Conservation (phyloP, 2,888 invertebrate species). For the Rhaphigaster nebulosa region DNA sequence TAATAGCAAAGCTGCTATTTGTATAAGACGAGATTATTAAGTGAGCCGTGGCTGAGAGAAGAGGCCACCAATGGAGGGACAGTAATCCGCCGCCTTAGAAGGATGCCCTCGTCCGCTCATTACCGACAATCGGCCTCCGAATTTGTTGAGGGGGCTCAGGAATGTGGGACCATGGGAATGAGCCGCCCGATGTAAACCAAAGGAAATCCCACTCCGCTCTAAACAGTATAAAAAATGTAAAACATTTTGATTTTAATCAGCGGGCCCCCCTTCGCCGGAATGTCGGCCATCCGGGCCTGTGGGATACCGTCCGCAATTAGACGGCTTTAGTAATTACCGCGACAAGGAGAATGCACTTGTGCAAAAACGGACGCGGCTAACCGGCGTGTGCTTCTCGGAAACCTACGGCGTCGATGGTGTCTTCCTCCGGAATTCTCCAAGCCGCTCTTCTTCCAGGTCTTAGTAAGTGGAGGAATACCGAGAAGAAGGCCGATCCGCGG, state of each 20-base stretch:
- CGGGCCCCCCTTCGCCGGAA: conserved; percentile 24
- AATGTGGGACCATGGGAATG: conserved; percentile 17
- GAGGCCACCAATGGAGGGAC: background rate
- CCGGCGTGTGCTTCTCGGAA: conserved; percentile 47
- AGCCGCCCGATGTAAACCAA: conserved; percentile 24
- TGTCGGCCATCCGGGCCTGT: conserved; percentile 24
- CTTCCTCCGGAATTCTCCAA: background rate
- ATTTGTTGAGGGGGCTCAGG: background rate
- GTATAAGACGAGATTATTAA: background rate
- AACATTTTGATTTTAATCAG: conserved; percentile 56
- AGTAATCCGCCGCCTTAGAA: background rate
- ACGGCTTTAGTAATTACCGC: conserved; percentile 27
- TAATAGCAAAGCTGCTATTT: background rate
- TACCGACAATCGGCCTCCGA: conserved; percentile 17
- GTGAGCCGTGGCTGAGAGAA: background rate
- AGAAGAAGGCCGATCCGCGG: background rate
- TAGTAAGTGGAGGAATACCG: conserved; percentile 7
- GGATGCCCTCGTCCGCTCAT: background rate
- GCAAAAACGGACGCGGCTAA: conserved; percentile 35
- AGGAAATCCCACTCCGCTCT: conserved; percentile 25
- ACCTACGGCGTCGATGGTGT: background rate
- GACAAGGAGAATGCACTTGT: conserved; percentile 34
- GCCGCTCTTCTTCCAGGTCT: conserved; percentile 21
- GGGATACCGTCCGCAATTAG: conserved; percentile 49
- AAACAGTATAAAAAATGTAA: conserved; percentile 54